A percentile compares a stretch with the other conserved stretches of the same genome.
These are phyloP conservation scores for Drosophila micromelanica DNA, from an alignment of 1,140 invertebrate genomes.

Conservation along the genomic window DNA sequence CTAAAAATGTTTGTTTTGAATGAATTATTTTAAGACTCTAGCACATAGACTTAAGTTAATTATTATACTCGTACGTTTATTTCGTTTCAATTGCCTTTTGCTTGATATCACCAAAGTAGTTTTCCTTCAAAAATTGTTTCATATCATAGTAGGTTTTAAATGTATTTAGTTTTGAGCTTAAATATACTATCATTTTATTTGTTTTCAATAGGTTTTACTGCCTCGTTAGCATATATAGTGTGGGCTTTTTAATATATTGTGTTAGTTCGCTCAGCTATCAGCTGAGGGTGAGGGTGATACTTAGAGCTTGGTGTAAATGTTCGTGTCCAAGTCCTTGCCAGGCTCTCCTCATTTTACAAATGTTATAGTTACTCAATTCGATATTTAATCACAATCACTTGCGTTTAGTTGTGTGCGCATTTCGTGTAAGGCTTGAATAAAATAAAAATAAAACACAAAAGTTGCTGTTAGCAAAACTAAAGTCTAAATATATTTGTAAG, in stretches of 20 bases:
- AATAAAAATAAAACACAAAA: conserved; percentile 33
- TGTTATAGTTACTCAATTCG: conserved; percentile 67
- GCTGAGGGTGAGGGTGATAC: conserved; percentile 34
- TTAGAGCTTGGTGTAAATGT: conserved; percentile 37
- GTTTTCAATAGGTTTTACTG: conserved; percentile 68
- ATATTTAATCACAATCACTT: conserved; percentile 75
- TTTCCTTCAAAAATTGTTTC: conserved; percentile 52
- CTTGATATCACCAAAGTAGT: conserved; percentile 80
- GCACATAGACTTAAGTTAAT: conserved; percentile 44
- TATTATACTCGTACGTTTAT: conserved; percentile 65
- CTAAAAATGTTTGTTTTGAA: conserved; percentile 6
- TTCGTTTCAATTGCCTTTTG: conserved; percentile 82
- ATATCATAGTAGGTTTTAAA: conserved; percentile 25
- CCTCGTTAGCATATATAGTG: conserved; percentile 67
- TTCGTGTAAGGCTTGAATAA: background rate
- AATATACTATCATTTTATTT: conserved; percentile 51
- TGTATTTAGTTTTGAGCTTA: conserved; percentile 56
- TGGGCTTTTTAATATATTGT: conserved; percentile 56
- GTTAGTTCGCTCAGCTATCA: conserved; percentile 62
- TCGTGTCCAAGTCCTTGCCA: conserved; percentile 15
- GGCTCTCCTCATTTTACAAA: conserved; percentile 65
- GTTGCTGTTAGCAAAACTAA: conserved; percentile 13
- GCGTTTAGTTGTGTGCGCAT: conserved; percentile 66
- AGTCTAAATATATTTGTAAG: conserved; percentile 33
- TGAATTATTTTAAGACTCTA: conserved; percentile 15